Percentiles rank a stretch among this genome's conserved stretches.
phyloP scores from a whole-genome alignment of 2,113 vertebrate species.

The Halichoeres trimaculatus region DNA sequence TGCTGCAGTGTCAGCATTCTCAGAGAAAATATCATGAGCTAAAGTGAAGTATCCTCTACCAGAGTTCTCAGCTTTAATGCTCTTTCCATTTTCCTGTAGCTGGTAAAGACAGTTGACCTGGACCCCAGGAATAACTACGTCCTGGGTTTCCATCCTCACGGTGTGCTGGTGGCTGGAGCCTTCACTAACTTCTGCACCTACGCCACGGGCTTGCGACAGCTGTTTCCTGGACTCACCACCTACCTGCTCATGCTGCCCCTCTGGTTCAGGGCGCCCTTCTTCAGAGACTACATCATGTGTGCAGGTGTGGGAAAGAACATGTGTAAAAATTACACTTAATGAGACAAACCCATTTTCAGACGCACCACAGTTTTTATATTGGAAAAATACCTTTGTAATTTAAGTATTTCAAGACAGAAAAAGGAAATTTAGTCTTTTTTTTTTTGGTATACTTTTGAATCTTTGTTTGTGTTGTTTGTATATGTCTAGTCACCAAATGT shows the following conservation, averaged over 20 bases:
- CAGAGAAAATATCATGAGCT: neutral
- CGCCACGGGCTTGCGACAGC: constrained; percentile 83
- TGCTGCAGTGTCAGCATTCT: neutral
- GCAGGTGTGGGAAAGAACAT: constrained; percentile 79
- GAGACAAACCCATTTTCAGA: too few species aligned
- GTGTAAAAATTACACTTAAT: neutral
- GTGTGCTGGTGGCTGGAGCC: constrained; percentile 88
- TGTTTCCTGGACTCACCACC: constrained; percentile 87
- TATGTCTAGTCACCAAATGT: too few species aligned
- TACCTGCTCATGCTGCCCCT: constrained; percentile 90
- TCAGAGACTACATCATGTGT: constrained; percentile 92
- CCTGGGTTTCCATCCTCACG: constrained; percentile 92
- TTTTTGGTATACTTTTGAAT: too few species aligned
- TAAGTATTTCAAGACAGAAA: too few species aligned
- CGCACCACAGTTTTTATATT: too few species aligned
- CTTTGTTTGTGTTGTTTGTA: too few species aligned
- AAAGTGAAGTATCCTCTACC: neutral
- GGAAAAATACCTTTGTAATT: too few species aligned
- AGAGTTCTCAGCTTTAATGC: too few species aligned
- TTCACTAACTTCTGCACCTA: constrained; percentile 92
- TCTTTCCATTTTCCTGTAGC: constrained; percentile 73
- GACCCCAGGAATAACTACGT: constrained; percentile 91
- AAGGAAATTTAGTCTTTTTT: too few species aligned
- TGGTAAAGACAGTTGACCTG: constrained; percentile 91
- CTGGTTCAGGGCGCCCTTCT: constrained; percentile 92